Conservation (phyloP, 2,113 vertebrate species). For the Phalacrocorax pelagicus region DNA sequence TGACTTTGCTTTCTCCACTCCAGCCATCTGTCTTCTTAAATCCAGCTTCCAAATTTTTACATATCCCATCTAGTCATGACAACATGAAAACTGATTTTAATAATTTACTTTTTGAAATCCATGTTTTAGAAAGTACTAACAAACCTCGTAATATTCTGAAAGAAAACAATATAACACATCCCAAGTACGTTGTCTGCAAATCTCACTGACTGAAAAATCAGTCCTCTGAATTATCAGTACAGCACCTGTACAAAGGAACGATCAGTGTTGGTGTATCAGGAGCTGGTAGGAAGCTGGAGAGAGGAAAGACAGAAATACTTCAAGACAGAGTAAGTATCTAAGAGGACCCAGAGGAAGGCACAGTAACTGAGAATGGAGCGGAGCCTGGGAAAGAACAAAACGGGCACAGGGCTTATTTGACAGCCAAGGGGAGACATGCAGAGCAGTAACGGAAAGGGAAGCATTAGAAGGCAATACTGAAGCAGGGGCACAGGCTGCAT, state of each 20-base stretch:
- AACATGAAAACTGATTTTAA: neutral
- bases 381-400: neutral
- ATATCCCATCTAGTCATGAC: neutral
- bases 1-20: neutral
- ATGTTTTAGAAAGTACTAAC: neutral
- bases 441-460: neutral
- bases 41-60: neutral
- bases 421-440: neutral
- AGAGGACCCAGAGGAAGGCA: neutral
- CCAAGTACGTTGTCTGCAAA: neutral
- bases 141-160: neutral
- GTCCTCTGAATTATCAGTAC: neutral
- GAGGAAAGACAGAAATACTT: neutral
- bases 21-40: neutral
- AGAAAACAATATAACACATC: neutral
- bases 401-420: neutral
- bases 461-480: neutral
- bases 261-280: neutral
- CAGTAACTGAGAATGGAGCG: neutral
- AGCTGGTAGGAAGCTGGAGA: neutral
- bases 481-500: neutral
- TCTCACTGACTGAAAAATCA: neutral
- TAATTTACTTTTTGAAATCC: neutral
- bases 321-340: neutral
- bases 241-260: neutral